A percentile compares a stretch with the other conserved stretches of the same genome.
phyloP scores from a whole-genome alignment of 1,140 invertebrate species.

The Laodelphax striatellus region DNA sequence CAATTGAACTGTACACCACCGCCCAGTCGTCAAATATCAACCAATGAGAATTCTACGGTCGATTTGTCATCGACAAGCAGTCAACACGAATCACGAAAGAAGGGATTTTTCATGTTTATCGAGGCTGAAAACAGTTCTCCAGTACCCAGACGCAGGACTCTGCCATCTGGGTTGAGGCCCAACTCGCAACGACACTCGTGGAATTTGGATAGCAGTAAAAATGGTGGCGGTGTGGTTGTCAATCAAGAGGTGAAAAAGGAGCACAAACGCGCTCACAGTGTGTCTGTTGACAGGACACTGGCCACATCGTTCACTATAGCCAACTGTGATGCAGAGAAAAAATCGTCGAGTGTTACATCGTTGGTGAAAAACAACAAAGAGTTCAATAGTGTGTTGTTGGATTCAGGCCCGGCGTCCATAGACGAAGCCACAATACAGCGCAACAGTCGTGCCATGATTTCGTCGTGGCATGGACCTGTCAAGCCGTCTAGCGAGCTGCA shows the following conservation, averaged over 20 bases:
- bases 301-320: slow-evolving; percentile 8
- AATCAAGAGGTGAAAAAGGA: slow-evolving; percentile 26
- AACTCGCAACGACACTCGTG: slow-evolving; percentile 45
- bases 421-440: slow-evolving; percentile 7
- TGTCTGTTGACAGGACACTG: slow-evolving; percentile 35
- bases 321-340: slow-evolving; percentile 9
- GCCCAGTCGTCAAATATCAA: slow-evolving; percentile 14
- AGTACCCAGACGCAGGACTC: slow-evolving; percentile 37
- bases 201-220: slow-evolving; percentile 30
- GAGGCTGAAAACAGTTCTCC: slow-evolving; percentile 40
- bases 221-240: slow-evolving; percentile 10
- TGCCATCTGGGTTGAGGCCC: slow-evolving; percentile 37
- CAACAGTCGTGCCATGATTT: slow-evolving; percentile 12
- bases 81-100: slow-evolving; percentile 20
- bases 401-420: slow-evolving; percentile 18
- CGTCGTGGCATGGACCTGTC: slow-evolving; percentile 20
- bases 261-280: slow-evolving; percentile 45
- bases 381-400: slow-evolving; percentile 3
- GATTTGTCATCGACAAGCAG: slow-evolving; percentile 17
- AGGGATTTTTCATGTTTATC: slow-evolving; percentile 43
- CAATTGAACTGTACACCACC: slow-evolving; percentile 5
- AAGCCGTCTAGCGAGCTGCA: slow-evolving; percentile 18
- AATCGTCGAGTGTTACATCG: slow-evolving; percentile 7
- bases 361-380: slow-evolving; percentile 3
- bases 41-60: slow-evolving; percentile 14